Base-by-base conservation (phyloP, 2,888 invertebrate genomes). In the Sminthurides aquaticus region DNA sequence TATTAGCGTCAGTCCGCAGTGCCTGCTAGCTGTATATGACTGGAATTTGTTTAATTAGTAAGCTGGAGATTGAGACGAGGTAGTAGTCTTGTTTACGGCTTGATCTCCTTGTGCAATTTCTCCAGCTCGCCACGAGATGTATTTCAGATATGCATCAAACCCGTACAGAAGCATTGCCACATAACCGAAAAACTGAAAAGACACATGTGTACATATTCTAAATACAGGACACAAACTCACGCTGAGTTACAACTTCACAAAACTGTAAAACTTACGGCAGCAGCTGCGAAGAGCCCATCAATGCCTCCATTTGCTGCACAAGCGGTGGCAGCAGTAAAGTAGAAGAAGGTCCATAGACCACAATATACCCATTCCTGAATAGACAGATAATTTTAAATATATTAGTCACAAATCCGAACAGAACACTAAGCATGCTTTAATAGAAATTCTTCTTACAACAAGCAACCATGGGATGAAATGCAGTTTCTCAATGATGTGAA, bases 381-480 rank as follows among this genome's bases (percentile, higher is more conserved):
- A 18, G 18, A 43, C 5, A 15, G 20, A 52, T 29, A 48, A n/a
- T n/a, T n/a, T n/a, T n/a, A n/a, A n/a, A n/a, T n/a, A n/a, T n/a
- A n/a, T n/a, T n/a, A 18, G 25, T n/a, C n/a, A n/a, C n/a, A n/a
- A n/a, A n/a, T n/a, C n/a, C n/a, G n/a, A n/a, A n/a, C n/a, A n/a
- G n/a, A n/a, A n/a, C n/a, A n/a, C n/a, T n/a, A n/a, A n/a, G n/a
- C n/a, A n/a, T n/a, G n/a, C n/a, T n/a, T n/a, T n/a, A n/a, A n/a
- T n/a, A n/a, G n/a, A n/a, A n/a, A n/a, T n/a, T n/a, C n/a, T n/a
- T n/a, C 81, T 80, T 78, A 85, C 92, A 70, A 89, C 84, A 79
- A 86, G 87, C 66, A 92, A 80, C 92, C 93, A 93, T 1, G 92
- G 92, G 75, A 93, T 87, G 79, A 85, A 87, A 78, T 86, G 87